Percentiles rank a stretch among this genome's conserved stretches.
Conservation (phyloP, 2,797 vertebrate genomes). For the Aulostomus chinensis region DNA sequence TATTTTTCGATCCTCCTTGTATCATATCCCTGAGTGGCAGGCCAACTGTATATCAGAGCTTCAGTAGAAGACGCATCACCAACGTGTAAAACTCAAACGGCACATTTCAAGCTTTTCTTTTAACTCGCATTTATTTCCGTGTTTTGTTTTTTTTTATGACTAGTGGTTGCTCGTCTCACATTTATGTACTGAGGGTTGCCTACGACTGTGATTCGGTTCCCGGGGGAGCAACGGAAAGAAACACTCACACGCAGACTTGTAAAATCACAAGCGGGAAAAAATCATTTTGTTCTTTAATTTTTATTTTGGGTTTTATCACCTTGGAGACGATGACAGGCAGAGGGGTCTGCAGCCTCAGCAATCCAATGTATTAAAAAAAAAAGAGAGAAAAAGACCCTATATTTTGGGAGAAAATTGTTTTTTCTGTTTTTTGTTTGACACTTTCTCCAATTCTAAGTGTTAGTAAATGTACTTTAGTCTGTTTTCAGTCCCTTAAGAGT, state of each 20-base stretch:
- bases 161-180: slow-evolving; percentile 51
- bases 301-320: slow-evolving; percentile 32
- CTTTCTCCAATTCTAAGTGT: slow-evolving; percentile 32
- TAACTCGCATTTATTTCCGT: slow-evolving; percentile 35
- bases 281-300: slow-evolving; percentile 15
- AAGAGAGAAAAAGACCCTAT: slow-evolving; percentile 20
- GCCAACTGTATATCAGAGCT: slow-evolving; percentile 47
- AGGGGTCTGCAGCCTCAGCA: slow-evolving; percentile 16
- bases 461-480: slow-evolving; percentile 49
- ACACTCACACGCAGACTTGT: slow-evolving; percentile 21
- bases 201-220: slow-evolving; percentile 25
- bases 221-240: slow-evolving; percentile 15
- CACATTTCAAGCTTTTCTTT: slow-evolving; percentile 54
- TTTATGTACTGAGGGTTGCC: slow-evolving; percentile 46
- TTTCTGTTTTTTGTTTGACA: slow-evolving; percentile 47
- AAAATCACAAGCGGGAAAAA: slow-evolving; percentile 19
- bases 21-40: slow-evolving; percentile 41
- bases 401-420: slow-evolving; percentile 13
- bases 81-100: slow-evolving; percentile 41
- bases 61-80: slow-evolving; percentile 47
- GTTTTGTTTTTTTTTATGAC: slow-evolving; percentile 53
- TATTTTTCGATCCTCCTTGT: slow-evolving; percentile 25
- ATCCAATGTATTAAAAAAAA: slow-evolving; percentile 29
- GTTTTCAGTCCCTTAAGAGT: slow-evolving; percentile 64
- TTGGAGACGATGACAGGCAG: slow-evolving; percentile 37